phyloP scores from a whole-genome alignment of 2,888 invertebrate species.

The Harpalus rubripes region DNA sequence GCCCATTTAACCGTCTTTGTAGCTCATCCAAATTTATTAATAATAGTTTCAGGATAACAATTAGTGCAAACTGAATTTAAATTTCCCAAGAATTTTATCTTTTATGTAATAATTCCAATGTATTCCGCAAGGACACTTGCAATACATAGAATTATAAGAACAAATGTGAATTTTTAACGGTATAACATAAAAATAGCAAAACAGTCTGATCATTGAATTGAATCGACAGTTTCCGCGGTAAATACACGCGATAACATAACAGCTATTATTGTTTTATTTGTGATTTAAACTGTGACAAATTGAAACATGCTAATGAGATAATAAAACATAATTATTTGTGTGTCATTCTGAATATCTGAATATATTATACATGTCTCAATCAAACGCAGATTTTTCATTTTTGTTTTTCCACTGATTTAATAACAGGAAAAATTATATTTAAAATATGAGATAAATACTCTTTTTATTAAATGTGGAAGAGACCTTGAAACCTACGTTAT shows the following conservation, averaged over 20 bases:
- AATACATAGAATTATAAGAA: background rate
- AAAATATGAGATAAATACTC: background rate
- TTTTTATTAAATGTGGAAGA: too few species aligned
- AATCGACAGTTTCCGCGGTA: background rate
- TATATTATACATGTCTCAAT: background rate
- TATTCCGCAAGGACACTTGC: background rate
- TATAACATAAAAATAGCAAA: background rate
- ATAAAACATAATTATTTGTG: background rate
- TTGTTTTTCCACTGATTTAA: background rate
- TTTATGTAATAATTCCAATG: background rate
- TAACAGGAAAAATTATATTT: background rate
- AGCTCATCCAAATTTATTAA: too few species aligned
- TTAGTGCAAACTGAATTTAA: background rate
- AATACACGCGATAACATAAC: background rate
- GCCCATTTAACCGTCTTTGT: too few species aligned
- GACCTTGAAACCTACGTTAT: too few species aligned
- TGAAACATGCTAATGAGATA: background rate
- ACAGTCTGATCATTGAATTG: background rate
- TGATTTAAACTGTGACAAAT: conserved; percentile 23
- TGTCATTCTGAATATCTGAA: too few species aligned
- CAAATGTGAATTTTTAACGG: conserved; percentile 1
- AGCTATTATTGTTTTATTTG: conserved; percentile 12
- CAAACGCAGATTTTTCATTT: background rate
- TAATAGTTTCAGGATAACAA: too few species aligned
- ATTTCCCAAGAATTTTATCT: background rate